phyloP scores from a whole-genome alignment of 2,888 invertebrate species.

The Dinocampus coccinellae region DNA sequence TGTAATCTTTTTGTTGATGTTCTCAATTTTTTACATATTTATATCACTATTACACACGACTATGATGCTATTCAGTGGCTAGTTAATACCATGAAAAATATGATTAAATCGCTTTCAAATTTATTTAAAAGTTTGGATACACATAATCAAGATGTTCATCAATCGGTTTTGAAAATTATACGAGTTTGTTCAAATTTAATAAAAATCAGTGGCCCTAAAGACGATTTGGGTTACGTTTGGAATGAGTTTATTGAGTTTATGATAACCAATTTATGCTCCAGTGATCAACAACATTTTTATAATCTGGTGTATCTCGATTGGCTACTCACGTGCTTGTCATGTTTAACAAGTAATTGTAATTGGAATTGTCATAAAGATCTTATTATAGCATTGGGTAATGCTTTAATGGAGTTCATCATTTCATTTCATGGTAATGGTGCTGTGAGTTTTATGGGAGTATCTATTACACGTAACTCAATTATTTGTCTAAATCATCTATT shows the following conservation, averaged over 20 bases:
- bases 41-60: constrained; percentile 50
- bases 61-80: constrained; percentile 53
- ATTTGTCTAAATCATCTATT: constrained; percentile 72
- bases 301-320: constrained; percentile 73
- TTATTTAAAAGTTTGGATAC: constrained; percentile 56
- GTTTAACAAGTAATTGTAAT: constrained; percentile 70
- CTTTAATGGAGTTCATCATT: constrained; percentile 70
- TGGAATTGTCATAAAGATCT: constrained; percentile 58
- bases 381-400: constrained; percentile 66
- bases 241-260: constrained; percentile 69
- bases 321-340: constrained; percentile 70
- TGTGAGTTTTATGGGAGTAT: constrained; percentile 73
- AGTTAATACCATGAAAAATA: constrained; percentile 54
- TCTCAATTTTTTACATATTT: constrained; percentile 65
- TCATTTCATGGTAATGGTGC: constrained; percentile 73
- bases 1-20: constrained; percentile 73
- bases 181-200: constrained; percentile 52
- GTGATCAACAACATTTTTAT: constrained; percentile 72
- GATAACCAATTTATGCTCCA: constrained; percentile 70
- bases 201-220: not conserved
- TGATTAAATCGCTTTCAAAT: constrained; percentile 59
- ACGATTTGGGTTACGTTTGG: constrained; percentile 62
- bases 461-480: constrained; percentile 72
- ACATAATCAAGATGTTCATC: constrained; percentile 60
- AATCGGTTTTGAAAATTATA: constrained; percentile 60